These are phyloP conservation scores for Mionectes macconnelli DNA, from an alignment of 2,113 vertebrate species.

Conservation along the genomic window DNA sequence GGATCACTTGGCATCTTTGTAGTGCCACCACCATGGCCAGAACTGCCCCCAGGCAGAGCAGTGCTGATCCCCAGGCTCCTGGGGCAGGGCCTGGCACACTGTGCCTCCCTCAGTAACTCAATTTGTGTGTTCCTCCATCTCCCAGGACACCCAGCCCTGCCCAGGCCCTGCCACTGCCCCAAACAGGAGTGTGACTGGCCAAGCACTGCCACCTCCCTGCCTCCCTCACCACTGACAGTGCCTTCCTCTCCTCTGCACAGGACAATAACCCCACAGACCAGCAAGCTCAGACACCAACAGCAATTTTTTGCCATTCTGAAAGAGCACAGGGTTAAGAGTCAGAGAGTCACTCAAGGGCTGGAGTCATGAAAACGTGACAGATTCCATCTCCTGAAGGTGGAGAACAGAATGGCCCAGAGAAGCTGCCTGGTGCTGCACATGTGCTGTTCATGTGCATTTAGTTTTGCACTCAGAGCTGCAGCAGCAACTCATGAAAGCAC, in stretches of 20 bases:
- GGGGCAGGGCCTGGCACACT: not conserved
- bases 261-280: not conserved
- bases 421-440: not conserved
- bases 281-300: not conserved
- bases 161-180: not conserved
- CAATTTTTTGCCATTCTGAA: not conserved
- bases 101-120: not conserved
- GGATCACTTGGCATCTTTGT: not conserved
- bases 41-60: not conserved
- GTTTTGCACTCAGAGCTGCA: not conserved
- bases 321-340: not conserved
- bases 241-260: not conserved
- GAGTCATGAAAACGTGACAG: not conserved
- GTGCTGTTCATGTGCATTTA: not conserved
- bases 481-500: not conserved
- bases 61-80: not conserved
- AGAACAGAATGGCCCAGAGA: not conserved
- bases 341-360: not conserved
- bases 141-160: not conserved
- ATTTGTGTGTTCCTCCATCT: not conserved
- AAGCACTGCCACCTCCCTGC: not conserved
- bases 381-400: not conserved
- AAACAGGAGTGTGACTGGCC: not conserved
- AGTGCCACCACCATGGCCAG: not conserved
- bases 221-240: not conserved